Evolutionary conservation across 1,140 invertebrate genomes (phyloP).

Genomic region (Eufriesea mexicana): DNA sequence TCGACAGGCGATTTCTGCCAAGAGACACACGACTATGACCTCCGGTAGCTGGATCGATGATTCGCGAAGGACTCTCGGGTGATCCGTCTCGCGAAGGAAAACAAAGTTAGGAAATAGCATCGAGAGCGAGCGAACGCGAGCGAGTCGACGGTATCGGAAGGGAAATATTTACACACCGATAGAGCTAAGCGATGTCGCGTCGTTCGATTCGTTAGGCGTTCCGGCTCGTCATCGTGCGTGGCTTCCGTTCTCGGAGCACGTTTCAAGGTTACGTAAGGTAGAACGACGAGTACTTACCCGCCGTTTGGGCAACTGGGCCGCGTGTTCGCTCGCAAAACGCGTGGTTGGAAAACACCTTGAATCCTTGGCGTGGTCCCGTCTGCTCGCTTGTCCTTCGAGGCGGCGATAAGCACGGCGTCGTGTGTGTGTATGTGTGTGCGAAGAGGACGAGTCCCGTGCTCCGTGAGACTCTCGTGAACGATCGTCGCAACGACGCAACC

Average conservation of each 20-base stretch:
- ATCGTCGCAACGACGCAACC: conserved; percentile 73
- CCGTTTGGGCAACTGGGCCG: not conserved
- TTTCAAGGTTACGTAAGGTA: conserved; percentile 39
- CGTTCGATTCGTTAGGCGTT: too few relatives aligned
- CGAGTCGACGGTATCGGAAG: too few relatives aligned
- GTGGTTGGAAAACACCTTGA: conserved; percentile 37
- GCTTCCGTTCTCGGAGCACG: conserved; percentile 13
- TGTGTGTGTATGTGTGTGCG: not conserved
- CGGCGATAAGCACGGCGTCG: conserved; percentile 15
- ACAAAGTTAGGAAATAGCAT: not conserved
- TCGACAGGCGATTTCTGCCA: too few relatives aligned
- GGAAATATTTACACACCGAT: too few relatives aligned
- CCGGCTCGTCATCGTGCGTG: not conserved
- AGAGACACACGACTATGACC: too few relatives aligned
- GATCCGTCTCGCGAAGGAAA: too few relatives aligned
- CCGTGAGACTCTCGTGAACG: conserved; percentile 60
- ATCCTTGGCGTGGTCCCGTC: conserved; percentile 29
- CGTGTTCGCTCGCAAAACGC: not conserved
- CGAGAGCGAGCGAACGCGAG: too few relatives aligned
- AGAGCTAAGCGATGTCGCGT: too few relatives aligned
- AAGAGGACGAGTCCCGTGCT: conserved; percentile 61
- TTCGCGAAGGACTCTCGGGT: too few relatives aligned
- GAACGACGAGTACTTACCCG: conserved; percentile 47
- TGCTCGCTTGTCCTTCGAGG: not conserved
- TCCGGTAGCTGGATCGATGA: too few relatives aligned